phyloP scores from a whole-genome alignment of 2,113 vertebrate species.

The Talpa occidentalis region DNA sequence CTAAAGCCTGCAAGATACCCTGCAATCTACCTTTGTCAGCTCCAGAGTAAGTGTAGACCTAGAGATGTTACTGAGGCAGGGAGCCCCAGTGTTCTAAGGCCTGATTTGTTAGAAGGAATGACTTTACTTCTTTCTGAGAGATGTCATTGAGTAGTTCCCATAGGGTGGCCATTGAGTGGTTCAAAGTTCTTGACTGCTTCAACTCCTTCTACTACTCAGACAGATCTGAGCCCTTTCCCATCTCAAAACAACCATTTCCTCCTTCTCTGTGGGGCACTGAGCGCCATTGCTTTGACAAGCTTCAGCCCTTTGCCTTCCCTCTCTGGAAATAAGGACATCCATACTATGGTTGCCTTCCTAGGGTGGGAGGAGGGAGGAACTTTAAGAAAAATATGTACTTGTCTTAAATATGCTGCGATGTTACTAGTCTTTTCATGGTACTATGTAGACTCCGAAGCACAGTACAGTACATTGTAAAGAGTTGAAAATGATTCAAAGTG shows the following conservation, averaged over 20 bases:
- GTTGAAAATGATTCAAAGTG: background rate
- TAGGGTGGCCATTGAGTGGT: accelerated
- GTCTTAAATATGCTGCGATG: background rate
- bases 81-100: background rate
- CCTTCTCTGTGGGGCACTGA: background rate
- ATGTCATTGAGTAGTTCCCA: background rate
- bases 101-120: no score
- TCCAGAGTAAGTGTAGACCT: background rate
- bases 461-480: background rate
- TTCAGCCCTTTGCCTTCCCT: background rate
- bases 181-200: background rate
- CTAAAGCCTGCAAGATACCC: background rate
- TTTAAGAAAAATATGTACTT: accelerated
- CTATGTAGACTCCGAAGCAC: no score
- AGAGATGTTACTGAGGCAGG: background rate
- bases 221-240: background rate
- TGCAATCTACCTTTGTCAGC: background rate
- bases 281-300: background rate
- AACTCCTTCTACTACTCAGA: no score
- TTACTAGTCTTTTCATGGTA: background rate
- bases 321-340: background rate
- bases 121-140: background rate
- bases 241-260: no score
- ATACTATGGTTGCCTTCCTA: no score
- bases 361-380: background rate